A percentile compares a stretch with the other conserved stretches of the same genome.
Conservation (phyloP, 1,140 invertebrate genomes). For the Anastatus disparis region DNA sequence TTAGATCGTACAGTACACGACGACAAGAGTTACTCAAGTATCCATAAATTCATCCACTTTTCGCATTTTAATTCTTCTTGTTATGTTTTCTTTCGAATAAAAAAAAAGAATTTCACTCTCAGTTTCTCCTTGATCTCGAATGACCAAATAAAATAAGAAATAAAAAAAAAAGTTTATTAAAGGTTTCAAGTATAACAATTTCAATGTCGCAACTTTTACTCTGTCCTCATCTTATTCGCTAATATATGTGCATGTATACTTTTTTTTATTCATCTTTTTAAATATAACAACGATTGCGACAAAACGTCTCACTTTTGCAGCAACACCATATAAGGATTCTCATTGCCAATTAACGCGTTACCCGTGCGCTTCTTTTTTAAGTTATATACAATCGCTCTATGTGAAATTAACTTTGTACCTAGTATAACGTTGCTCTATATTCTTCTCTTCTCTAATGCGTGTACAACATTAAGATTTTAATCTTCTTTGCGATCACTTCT, state of each 20-base stretch:
- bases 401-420: no score
- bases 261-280: background rate
- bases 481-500: background rate
- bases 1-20: no score
- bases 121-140: background rate
- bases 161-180: no score
- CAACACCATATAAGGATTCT: constrained; percentile 10
- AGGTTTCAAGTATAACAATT: background rate
- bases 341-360: constrained; percentile 24
- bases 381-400: background rate
- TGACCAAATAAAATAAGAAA: background rate
- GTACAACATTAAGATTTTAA: background rate
- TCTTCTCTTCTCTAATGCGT: no score
- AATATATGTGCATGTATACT: background rate
- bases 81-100: background rate
- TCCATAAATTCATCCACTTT: background rate
- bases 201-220: constrained; percentile 9
- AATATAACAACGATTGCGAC: constrained; percentile 13
- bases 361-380: background rate
- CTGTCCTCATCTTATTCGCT: no score
- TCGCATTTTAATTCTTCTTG: background rate
- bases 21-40: background rate
- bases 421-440: no score
- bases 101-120: constrained; percentile 1
- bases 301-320: constrained; percentile 25